phyloP scores from a whole-genome alignment of 2,113 vertebrate genomes.

The Benitochromis conjunctus region DNA sequence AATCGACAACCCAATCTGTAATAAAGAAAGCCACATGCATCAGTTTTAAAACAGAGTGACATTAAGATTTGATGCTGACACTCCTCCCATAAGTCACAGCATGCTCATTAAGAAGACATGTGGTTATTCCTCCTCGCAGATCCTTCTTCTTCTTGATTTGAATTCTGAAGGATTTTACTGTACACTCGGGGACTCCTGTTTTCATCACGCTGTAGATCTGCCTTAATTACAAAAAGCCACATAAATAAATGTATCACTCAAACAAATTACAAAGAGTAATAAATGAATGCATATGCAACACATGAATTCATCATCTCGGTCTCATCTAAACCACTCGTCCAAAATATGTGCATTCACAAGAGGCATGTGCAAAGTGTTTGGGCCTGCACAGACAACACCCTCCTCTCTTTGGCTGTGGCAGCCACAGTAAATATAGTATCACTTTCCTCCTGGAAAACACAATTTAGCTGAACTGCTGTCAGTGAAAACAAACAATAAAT shows the following conservation, averaged over 20 bases:
- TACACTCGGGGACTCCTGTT: background rate
- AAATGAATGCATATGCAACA: background rate
- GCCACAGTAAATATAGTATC: background rate
- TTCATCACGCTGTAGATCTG: background rate
- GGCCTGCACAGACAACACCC: background rate
- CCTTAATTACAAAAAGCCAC: conserved; percentile 24
- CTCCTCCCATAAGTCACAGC: background rate
- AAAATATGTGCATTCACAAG: background rate
- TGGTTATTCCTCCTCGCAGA: background rate
- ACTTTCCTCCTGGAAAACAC: background rate
- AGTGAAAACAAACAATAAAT: conserved; percentile 30
- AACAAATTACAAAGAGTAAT: background rate
- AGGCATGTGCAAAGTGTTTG: background rate
- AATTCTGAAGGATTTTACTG: background rate
- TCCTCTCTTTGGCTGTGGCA: background rate
- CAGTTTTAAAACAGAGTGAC: background rate
- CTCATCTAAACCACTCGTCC: background rate
- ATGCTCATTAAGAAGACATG: background rate
- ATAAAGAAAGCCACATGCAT: background rate
- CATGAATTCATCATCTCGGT: background rate
- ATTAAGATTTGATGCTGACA: background rate
- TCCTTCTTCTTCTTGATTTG: background rate
- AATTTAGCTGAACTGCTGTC: conserved; percentile 14
- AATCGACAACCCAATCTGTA: background rate
- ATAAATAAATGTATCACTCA: background rate